A percentile compares a stretch with the other conserved stretches of the same genome.
These are phyloP conservation scores for Macheiramphus alcinus DNA, from an alignment of 2,113 vertebrate species.

Conservation along the genomic window DNA sequence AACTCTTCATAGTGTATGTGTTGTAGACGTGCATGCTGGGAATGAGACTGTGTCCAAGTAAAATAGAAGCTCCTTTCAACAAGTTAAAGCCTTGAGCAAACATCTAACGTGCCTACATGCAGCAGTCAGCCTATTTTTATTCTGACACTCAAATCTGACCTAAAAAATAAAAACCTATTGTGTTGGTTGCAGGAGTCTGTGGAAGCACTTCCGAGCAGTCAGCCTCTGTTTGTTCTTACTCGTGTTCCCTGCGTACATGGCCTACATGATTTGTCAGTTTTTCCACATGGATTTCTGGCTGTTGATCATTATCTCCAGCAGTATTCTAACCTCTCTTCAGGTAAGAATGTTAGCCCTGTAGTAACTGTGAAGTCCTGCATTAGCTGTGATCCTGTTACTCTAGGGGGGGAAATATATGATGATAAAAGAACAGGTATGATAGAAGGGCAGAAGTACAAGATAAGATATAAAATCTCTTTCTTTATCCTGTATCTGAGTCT, in stretches of 20 bases:
- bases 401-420: neutral
- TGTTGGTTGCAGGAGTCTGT: conserved; percentile 85
- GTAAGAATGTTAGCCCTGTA: conserved; percentile 62
- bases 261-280: conserved; percentile 98
- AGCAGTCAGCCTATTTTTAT: neutral
- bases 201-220: conserved; percentile 97
- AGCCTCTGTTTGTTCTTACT: conserved; percentile 92
- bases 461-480: neutral
- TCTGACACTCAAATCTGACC: neutral
- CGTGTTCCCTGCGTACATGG: conserved; percentile 96
- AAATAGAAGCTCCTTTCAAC: neutral
- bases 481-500: neutral
- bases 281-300: conserved; percentile 99
- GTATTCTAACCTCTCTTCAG: conserved; percentile 97
- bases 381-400: neutral
- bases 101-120: neutral
- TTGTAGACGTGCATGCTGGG: neutral
- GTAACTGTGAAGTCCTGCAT: neutral
- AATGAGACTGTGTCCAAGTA: neutral
- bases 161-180: neutral
- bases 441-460: neutral
- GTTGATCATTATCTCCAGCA: conserved; percentile 97
- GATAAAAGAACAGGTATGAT: neutral
- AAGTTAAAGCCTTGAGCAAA: neutral
- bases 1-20: neutral